Evolutionary conservation across 2,797 vertebrate genomes (phyloP), one percentile per base, ranked within the genome.

Genomic region (Micropoecilia bifurca): DNA sequence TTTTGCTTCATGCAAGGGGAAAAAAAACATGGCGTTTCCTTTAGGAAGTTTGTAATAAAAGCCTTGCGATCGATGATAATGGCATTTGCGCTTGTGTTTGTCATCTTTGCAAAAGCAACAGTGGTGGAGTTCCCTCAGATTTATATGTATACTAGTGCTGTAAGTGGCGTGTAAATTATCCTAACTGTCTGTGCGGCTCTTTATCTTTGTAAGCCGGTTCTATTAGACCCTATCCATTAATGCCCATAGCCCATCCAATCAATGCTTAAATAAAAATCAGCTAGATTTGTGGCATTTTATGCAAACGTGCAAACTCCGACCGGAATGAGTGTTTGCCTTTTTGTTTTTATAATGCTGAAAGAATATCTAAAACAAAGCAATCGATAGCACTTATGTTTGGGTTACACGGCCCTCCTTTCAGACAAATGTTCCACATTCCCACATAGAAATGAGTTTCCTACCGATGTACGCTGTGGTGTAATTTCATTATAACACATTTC

Each of bases 81-180:
- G 94, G 95, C 93, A 93, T 96, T 96, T 95, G 95, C 85, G 95
- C 93, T 94, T 84, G 93, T 96, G 96, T 96, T 96, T 95, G 96
- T 96, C 96, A 96, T 96, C 96, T 96, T 95, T 89, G 93, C 95
- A 90, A 95, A 95, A 94, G 96, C 95, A 95, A 95, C 95, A 92
- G 93, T 95, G 94, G 93, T 93, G 93, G 95, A 95, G 92, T 96
- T 96, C 93, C 90, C 89, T 53, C 93, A 95, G 95, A 96, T 96
- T 96, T 96, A 96, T 96, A 95, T 95, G 94, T 95, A 95, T 96
- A 95, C 94, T 95, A 95, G 94, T 93, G 96, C 95, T 95, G 96
- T 96, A 96, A 96, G 96, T 96, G 95, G 93, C 93, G 94, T 96
- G 96, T 96, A 96, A 96, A 96, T 96, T 96, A 96, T 96, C 95